Evolutionary conservation across 2,113 vertebrate genomes (phyloP).

Genomic region (Hemicordylus capensis): DNA sequence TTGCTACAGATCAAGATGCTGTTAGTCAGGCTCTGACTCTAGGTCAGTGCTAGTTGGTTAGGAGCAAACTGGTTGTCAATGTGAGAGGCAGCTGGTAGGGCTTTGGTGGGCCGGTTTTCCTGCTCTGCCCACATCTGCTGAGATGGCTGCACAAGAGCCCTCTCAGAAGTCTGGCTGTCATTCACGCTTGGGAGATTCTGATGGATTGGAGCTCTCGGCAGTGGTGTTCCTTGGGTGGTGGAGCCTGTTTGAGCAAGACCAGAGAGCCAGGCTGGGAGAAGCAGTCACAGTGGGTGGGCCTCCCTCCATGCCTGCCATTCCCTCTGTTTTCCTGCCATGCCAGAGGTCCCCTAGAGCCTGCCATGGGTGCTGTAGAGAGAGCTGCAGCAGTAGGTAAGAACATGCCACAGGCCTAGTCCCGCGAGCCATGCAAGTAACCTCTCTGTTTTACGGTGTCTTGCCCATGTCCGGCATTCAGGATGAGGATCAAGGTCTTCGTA

Average conservation of each 20-base stretch:
- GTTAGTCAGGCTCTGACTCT: too few relatives aligned
- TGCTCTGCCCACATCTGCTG: too few relatives aligned
- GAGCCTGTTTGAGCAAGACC: background rate
- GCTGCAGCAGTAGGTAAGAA: slow-evolving; percentile 39
- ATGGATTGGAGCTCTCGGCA: too few relatives aligned
- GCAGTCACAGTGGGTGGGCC: background rate
- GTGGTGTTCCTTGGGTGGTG: background rate
- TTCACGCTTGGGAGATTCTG: too few relatives aligned
- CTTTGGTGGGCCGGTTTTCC: too few relatives aligned
- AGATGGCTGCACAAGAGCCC: too few relatives aligned
- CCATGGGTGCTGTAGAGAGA: slow-evolving; percentile 20
- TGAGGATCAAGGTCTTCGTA: slow-evolving; percentile 86
- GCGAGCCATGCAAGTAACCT: slow-evolving; percentile 43
- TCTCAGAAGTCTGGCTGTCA: too few relatives aligned
- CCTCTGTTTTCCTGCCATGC: slow-evolving; percentile 36
- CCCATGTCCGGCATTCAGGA: slow-evolving; percentile 74
- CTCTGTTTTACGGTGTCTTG: slow-evolving; percentile 63
- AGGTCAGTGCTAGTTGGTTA: too few relatives aligned
- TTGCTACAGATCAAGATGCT: background rate
- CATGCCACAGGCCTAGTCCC: background rate
- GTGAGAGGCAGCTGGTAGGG: too few relatives aligned
- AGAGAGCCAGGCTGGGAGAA: background rate
- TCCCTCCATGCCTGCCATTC: slow-evolving; percentile 33
- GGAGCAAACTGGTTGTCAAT: too few relatives aligned
- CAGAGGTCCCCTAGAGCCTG: slow-evolving; percentile 48